These are phyloP conservation scores for Drosophila algonquin DNA, from an alignment of 2,888 invertebrate genomes.

Conservation along the genomic window DNA sequence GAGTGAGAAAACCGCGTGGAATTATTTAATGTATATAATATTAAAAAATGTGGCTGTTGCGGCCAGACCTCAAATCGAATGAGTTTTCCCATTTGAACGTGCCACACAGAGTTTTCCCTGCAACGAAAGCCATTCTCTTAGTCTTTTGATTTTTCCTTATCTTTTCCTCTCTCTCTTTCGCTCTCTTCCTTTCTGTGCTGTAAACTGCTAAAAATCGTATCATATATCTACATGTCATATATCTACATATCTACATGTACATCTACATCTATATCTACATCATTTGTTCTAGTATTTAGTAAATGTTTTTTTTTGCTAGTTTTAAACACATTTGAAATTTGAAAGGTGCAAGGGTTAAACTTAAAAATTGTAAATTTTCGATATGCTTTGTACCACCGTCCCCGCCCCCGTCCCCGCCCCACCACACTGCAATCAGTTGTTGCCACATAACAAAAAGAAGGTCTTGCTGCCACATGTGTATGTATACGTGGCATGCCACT, in stretches of 20 bases:
- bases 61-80: slow-evolving; percentile 2
- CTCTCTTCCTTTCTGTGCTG: background rate
- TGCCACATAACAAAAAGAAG: slow-evolving; percentile 32
- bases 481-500: too few species aligned
- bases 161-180: background rate
- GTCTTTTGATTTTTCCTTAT: too few species aligned
- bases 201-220: background rate
- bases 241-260: too few species aligned
- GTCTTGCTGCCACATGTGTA: slow-evolving; percentile 52
- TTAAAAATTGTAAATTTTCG: slow-evolving; percentile 15
- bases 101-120: too few species aligned
- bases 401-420: slow-evolving; percentile 24
- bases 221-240: too few species aligned
- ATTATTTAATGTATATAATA: slow-evolving; percentile 32
- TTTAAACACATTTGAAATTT: slow-evolving; percentile 34
- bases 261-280: too few species aligned
- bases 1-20: slow-evolving; percentile 45
- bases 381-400: slow-evolving; percentile 54
- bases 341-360: slow-evolving; percentile 43
- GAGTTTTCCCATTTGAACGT: background rate
- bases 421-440: slow-evolving; percentile 62
- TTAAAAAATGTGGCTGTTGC: slow-evolving; percentile 19
- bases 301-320: slow-evolving; percentile 39
- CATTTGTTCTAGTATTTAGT: slow-evolving; percentile 16
- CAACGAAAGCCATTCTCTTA: too few species aligned